Percentiles rank a stretch among this genome's conserved stretches.
Conservation (phyloP, 2,888 invertebrate genomes). For the Griposia aprilina region DNA sequence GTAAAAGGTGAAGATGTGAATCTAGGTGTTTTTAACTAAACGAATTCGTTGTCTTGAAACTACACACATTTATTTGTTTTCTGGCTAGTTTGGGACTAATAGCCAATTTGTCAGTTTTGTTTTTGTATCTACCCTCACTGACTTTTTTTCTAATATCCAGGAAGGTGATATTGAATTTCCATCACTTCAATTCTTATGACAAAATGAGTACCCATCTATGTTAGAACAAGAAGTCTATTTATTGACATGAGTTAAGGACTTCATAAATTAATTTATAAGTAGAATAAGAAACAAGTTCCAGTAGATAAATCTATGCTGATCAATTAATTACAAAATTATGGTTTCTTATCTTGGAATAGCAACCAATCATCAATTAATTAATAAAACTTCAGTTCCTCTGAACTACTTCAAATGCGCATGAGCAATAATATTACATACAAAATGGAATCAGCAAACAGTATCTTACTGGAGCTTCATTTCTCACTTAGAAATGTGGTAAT, state of each 20-base stretch:
- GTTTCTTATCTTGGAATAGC: conserved; percentile 29
- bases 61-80: background rate
- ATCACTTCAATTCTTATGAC: background rate
- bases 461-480: conserved; percentile 10
- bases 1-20: background rate
- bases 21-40: background rate
- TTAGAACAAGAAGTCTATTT: background rate
- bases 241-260: conserved; percentile 20
- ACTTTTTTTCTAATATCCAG: background rate
- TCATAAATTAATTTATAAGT: conserved; percentile 26
- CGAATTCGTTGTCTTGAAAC: too few relatives aligned
- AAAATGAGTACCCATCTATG: background rate
- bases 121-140: too few relatives aligned
- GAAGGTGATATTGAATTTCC: background rate
- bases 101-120: too few relatives aligned
- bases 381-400: conserved; percentile 53
- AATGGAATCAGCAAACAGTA: conserved; percentile 6
- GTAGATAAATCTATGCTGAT: conserved; percentile 52
- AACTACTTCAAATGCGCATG: conserved; percentile 56
- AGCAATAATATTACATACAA: conserved; percentile 27
- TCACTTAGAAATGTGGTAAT: background rate
- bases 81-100: background rate
- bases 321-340: conserved; percentile 48
- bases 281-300: conserved; percentile 19
- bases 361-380: conserved; percentile 56